Evolutionary conservation across 2,888 invertebrate species (phyloP), one percentile per base, ranked within the genome.

Genomic region (Acanthopleura granulata): DNA sequence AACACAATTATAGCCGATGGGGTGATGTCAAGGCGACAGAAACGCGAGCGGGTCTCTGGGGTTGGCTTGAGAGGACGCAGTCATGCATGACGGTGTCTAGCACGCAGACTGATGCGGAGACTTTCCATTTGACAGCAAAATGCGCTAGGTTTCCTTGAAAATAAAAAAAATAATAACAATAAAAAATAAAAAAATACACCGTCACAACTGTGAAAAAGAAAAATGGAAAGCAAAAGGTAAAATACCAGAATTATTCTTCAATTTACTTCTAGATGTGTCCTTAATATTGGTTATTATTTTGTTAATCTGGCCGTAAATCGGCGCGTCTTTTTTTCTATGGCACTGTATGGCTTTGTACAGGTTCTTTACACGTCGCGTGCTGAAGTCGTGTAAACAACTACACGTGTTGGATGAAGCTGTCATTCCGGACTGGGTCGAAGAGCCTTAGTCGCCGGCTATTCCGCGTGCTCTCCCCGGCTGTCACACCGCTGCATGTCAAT

Each of bases 401-500:
- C 57, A 57, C 57, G 57, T 57, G 40, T 40, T 40, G 9, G 40
- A 40, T 40, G 3, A 6, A 12, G 57, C 57, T 57, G 57, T 57
- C 57, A 57, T 18, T 57, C 40, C n/a, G 57, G 22, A 3, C n/a
- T 57, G 57, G 6, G 1, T 12, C 3, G 3, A 57, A 22, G 22
- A 57, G 40, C 40, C 40, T 9, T 40, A n/a, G 40, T 40, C 40
- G 40, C 40, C 40, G 40, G 9, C 4, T 3, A 40, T 40, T 40
- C 57, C 12, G 57, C 57, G 57, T 57, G 3, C 22, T 57, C n/a
- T 27, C 25, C 66, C 4, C 25, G 14, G 22, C 66, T 66, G 66
- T 66, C 66, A 66, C 22, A 66, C 66, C 15, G 29, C 16, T 22
- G 22, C 66, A 27, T 66, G 66, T 27, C 66, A 27, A 66, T 66